Conservation (phyloP, 30 jellyfish, hydroid and myxozoan genomes). For the Aurelia coerulea region DNA sequence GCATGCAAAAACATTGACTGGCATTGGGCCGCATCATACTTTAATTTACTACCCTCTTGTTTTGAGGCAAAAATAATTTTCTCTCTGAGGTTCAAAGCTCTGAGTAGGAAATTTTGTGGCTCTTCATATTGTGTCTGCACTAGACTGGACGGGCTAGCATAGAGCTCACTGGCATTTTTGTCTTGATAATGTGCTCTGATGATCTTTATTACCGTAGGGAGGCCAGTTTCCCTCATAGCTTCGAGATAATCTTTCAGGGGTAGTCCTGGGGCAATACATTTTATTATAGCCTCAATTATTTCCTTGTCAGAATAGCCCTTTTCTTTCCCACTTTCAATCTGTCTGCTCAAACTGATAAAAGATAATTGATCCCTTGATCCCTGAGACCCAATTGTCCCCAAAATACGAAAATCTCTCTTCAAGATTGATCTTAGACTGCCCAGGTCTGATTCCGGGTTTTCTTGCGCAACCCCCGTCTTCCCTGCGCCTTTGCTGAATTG, state of each 20-base stretch:
- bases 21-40: conserved; percentile 24
- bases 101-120: conserved; percentile 50
- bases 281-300: conserved; percentile 33
- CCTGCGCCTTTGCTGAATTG: too few species aligned
- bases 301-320: conserved; percentile 39
- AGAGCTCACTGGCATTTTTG: conserved; percentile 56
- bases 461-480: too few species aligned
- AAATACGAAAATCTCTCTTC: too few species aligned
- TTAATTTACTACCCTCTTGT: conserved; percentile 25
- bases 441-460: too few species aligned
- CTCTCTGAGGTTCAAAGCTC: conserved; percentile 51
- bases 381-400: too few species aligned
- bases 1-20: conserved; percentile 47
- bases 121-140: conserved; percentile 36
- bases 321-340: conserved; percentile 12
- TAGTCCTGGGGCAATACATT: conserved; percentile 23
- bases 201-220: conserved; percentile 22
- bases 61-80: conserved; percentile 28
- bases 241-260: conserved; percentile 43
- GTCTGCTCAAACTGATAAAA: too few species aligned
- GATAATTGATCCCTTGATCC: too few species aligned
- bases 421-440: too few species aligned
- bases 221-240: conserved; percentile 44
- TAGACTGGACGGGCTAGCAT: conserved; percentile 29
- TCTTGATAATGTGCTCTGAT: conserved; percentile 54